Percentiles rank a stretch among this genome's conserved stretches.
Evolutionary conservation across 2,888 invertebrate genomes (phyloP).

Genomic region (Melanostoma scalare): DNA sequence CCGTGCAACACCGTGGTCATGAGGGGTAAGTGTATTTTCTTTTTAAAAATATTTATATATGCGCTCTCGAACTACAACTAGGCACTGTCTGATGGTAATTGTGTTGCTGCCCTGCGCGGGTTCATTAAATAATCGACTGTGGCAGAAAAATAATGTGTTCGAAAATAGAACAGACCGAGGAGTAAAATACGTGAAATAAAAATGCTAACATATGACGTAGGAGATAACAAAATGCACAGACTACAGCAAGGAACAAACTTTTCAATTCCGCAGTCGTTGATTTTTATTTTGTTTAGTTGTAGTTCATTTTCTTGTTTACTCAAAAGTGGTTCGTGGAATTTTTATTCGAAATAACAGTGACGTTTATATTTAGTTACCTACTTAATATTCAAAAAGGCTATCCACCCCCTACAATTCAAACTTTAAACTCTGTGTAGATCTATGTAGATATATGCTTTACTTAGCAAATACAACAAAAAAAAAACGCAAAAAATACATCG

Average conservation of each 20-base stretch:
- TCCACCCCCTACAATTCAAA: not conserved
- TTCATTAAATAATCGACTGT: constrained; percentile 10
- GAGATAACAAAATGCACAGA: constrained; percentile 45
- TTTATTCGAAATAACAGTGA: not conserved
- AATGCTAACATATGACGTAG: constrained; percentile 54
- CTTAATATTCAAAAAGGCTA: not conserved
- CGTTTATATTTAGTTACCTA: no score
- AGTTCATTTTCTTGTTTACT: constrained; percentile 35
- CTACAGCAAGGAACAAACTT: constrained; percentile 23
- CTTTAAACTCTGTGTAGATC: no score
- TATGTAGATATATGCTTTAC: no score
- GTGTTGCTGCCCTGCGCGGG: constrained; percentile 16
- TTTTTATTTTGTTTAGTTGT: not conserved
- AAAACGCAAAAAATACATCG: constrained; percentile 1
- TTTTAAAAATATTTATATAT: constrained; percentile 16
- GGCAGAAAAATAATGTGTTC: constrained; percentile 25
- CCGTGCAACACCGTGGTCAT: constrained; percentile 77
- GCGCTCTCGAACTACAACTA: constrained; percentile 6
- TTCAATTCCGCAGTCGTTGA: constrained; percentile 5
- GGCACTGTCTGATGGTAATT: constrained; percentile 9
- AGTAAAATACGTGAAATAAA: constrained; percentile 31
- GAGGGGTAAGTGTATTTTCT: constrained; percentile 77
- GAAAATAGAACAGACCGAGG: constrained; percentile 46
- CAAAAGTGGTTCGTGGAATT: constrained; percentile 24
- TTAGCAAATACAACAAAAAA: not conserved